Conservation (phyloP, 2,888 invertebrate species). For the Nomada fabriciana region DNA sequence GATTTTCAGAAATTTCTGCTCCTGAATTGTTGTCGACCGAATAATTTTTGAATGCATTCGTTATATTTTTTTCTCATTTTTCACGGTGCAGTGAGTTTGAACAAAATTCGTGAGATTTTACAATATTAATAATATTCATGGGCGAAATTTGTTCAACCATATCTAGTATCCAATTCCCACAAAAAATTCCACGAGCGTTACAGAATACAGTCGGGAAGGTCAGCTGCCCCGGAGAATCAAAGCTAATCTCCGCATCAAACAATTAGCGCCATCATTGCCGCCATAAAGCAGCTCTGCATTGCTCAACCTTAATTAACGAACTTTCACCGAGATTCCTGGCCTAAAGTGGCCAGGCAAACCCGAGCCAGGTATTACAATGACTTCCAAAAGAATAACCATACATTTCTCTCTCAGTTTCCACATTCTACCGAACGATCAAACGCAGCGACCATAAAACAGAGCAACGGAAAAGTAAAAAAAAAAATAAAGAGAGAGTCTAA, state of each 20-base stretch:
- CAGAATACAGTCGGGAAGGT: too few relatives aligned
- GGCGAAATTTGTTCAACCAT: too few relatives aligned
- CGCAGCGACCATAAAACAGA: too few relatives aligned
- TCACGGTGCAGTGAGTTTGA: too few relatives aligned
- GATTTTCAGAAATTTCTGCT: not conserved
- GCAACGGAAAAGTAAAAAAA: too few relatives aligned
- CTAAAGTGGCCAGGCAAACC: not conserved
- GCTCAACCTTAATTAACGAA: not conserved
- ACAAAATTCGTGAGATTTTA: too few relatives aligned
- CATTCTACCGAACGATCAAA: not conserved
- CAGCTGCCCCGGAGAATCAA: too few relatives aligned
- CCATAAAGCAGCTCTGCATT: not conserved
- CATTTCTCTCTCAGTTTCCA: not conserved
- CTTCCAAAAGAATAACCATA: not conserved
- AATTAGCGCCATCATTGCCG: not conserved
- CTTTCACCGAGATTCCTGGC: not conserved
- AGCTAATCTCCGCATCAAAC: not conserved
- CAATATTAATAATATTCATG: too few relatives aligned
- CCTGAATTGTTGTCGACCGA: not conserved
- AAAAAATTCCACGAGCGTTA: not conserved
- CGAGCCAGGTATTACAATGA: too few relatives aligned
- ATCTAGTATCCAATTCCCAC: too few relatives aligned
- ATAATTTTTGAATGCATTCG: not conserved
- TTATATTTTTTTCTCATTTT: too few relatives aligned
- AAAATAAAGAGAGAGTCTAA: not conserved